Evolutionary conservation across 1,140 invertebrate species (phyloP).

Genomic region (Paraescarpia echinospica): DNA sequence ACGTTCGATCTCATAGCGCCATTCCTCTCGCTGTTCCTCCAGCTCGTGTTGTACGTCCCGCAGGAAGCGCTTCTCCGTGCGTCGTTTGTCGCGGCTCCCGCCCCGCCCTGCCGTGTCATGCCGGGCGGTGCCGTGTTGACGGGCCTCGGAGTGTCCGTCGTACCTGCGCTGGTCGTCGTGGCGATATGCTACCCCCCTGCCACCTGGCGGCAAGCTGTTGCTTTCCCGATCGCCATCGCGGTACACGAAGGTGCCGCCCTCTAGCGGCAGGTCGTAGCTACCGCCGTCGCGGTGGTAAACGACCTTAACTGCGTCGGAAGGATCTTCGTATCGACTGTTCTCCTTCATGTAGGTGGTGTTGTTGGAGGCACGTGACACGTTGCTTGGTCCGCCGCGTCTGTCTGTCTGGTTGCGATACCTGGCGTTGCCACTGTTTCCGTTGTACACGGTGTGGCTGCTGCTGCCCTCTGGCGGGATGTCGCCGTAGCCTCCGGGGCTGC

Average conservation of each 20-base stretch:
- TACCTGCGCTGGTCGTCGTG: not conserved
- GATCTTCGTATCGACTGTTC: not conserved
- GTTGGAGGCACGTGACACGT: not conserved
- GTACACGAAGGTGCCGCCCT: not conserved
- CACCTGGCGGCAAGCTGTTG: not conserved
- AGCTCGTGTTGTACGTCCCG: conserved; percentile 17
- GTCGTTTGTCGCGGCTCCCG: not conserved
- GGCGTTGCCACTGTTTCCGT: not conserved
- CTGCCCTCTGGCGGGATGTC: not conserved
- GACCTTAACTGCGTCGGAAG: not conserved
- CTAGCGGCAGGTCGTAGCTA: not conserved
- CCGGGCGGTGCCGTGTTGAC: not conserved
- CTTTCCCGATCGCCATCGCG: not conserved
- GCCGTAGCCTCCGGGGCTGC: not conserved
- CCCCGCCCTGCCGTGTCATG: not conserved
- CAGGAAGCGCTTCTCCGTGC: not conserved
- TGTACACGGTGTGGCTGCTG: not conserved
- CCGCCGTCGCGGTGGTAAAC: not conserved
- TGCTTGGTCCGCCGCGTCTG: not conserved
- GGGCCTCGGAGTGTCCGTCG: too few relatives aligned
- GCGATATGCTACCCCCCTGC: not conserved
- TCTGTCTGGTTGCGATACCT: not conserved
- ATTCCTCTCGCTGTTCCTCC: conserved; percentile 20
- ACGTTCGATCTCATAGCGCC: conserved; percentile 14
- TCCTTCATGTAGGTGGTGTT: not conserved